phyloP scores from a whole-genome alignment of 2,797 vertebrate species.

The Cyclopterus lumpus region DNA sequence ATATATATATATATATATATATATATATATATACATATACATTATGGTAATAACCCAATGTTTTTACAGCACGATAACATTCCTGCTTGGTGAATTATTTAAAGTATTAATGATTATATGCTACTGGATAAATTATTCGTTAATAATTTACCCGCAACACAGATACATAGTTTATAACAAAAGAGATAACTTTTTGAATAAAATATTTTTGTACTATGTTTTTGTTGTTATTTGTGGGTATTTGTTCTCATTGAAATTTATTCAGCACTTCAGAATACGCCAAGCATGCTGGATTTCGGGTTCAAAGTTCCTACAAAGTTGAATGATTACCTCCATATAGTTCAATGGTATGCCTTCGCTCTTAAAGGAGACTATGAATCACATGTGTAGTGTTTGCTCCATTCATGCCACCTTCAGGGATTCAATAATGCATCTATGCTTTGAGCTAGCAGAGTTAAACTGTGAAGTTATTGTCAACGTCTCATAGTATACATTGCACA shows the following conservation, averaged over 20 bases:
- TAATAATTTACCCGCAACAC: conserved; percentile 12
- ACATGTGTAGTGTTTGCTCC: not conserved
- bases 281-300: not conserved
- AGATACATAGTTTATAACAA: not conserved
- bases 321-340: conserved; percentile 12
- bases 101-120: conserved; percentile 7
- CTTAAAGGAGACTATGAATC: not conserved
- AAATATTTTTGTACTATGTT: not conserved
- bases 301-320: conserved; percentile 17
- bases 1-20: too few species aligned
- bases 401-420: not conserved
- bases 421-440: conserved; percentile 3
- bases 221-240: not conserved
- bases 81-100: conserved; percentile 36
- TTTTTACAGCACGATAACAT: conserved; percentile 9
- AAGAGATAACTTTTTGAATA: not conserved
- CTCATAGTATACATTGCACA: not conserved
- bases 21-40: too few species aligned
- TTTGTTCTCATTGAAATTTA: not conserved
- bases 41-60: not conserved
- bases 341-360: not conserved
- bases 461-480: not conserved
- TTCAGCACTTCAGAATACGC: not conserved
- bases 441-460: not conserved
- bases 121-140: not conserved